Conservation (phyloP, 2,797 vertebrate genomes). For the Enteromius trimaculatus region DNA sequence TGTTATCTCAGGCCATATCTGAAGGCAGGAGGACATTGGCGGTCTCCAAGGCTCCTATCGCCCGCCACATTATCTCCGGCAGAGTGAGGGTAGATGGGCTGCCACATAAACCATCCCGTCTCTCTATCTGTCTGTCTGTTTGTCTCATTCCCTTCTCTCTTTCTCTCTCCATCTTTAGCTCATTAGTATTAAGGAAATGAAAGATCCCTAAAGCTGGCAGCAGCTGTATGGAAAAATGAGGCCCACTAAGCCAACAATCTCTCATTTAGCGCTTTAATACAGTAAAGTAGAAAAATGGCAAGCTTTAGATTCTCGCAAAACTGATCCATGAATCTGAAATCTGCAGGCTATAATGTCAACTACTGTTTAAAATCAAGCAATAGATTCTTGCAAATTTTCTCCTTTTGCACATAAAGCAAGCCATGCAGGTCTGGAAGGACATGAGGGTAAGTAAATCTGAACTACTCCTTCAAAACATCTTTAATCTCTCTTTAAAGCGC, state of each 20-base stretch:
- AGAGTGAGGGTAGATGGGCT: slow-evolving; percentile 39
- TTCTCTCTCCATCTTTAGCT: slow-evolving; percentile 69
- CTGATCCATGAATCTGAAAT: not conserved
- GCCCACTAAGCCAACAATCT: slow-evolving; percentile 51
- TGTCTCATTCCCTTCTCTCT: slow-evolving; percentile 57
- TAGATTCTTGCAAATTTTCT: not conserved
- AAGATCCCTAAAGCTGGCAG: slow-evolving; percentile 86
- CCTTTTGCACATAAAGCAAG: not conserved
- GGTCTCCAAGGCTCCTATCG: slow-evolving; percentile 97
- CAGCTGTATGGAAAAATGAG: slow-evolving; percentile 65
- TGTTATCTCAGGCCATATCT: slow-evolving; percentile 52
- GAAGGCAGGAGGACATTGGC: slow-evolving; percentile 60
- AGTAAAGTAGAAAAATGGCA: slow-evolving; percentile 50
- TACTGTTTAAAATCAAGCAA: not conserved
- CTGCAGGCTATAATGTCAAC: not conserved
- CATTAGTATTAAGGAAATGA: slow-evolving; percentile 97
- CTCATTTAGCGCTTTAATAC: slow-evolving; percentile 52
- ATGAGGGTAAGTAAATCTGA: not conserved
- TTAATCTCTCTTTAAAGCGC: not conserved
- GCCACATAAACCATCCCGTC: slow-evolving; percentile 53
- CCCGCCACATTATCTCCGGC: slow-evolving; percentile 54
- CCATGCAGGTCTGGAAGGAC: not conserved
- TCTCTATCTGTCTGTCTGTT: slow-evolving; percentile 57
- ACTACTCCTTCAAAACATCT: not conserved
- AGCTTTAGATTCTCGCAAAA: slow-evolving; percentile 44